phyloP scores from a whole-genome alignment of 2,113 vertebrate species.

The Pollimyrus isidori region DNA sequence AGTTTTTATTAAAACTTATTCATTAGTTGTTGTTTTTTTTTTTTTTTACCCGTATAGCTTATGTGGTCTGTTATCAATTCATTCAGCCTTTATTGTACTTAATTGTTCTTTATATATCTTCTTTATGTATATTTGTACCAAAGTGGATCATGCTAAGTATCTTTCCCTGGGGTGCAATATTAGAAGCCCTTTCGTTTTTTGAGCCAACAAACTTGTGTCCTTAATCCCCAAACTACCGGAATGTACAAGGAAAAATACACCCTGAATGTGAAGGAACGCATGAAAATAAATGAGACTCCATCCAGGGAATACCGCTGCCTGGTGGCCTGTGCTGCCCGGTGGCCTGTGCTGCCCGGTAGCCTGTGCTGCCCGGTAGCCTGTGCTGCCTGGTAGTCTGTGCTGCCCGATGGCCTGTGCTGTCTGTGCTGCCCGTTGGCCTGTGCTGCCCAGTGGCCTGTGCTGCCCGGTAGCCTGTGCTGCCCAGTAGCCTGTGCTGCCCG shows the following conservation, averaged over 20 bases:
- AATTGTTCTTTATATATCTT: not conserved
- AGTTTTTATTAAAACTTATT: not conserved
- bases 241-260: not conserved
- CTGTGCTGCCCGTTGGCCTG: too few relatives aligned
- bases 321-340: not conserved
- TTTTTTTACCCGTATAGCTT: not conserved
- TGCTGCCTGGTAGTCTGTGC: not conserved
- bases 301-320: not conserved
- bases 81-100: not conserved
- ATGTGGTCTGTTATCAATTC: not conserved
- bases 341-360: not conserved
- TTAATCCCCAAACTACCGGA: not conserved
- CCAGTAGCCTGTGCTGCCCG: too few relatives aligned
- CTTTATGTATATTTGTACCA: not conserved
- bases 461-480: too few relatives aligned
- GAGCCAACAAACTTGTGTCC: not conserved
- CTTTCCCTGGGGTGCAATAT: not conserved
- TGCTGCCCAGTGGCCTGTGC: too few relatives aligned
- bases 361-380: too few relatives aligned
- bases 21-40: too few relatives aligned
- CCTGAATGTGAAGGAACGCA: not conserved
- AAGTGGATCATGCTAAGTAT: not conserved
- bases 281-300: not conserved
- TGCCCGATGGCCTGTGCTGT: too few relatives aligned
- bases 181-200: not conserved